Evolutionary conservation across 1,140 invertebrate genomes (phyloP).

Genomic region (Drosophila ohnishii): DNA sequence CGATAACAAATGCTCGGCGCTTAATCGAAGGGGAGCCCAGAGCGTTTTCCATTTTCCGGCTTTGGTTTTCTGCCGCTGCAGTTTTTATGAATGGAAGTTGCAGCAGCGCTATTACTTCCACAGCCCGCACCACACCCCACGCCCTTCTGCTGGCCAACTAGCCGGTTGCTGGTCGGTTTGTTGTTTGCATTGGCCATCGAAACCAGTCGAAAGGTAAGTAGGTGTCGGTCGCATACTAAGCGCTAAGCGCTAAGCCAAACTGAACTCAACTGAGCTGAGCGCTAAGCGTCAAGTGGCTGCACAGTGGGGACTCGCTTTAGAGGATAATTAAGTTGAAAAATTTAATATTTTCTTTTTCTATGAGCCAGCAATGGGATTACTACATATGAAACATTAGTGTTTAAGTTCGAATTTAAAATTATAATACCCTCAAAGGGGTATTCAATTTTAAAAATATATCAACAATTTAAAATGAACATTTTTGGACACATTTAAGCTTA

Average conservation of each 20-base stretch:
- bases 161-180: slow-evolving; percentile 20
- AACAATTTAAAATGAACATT: too few species aligned
- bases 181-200: slow-evolving; percentile 62
- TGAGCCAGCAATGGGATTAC: too few species aligned
- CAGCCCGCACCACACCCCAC: slow-evolving; percentile 30
- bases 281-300: slow-evolving; percentile 11
- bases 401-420: too few species aligned
- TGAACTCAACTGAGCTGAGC: slow-evolving; percentile 7
- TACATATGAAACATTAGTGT: too few species aligned
- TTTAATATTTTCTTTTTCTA: too few species aligned
- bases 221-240: slow-evolving; percentile 79
- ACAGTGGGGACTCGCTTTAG: not conserved
- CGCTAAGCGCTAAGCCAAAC: slow-evolving; percentile 12
- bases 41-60: slow-evolving; percentile 55
- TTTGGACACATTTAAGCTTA: too few species aligned
- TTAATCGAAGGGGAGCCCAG: slow-evolving; percentile 27
- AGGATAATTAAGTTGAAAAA: not conserved
- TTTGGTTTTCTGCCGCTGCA: slow-evolving; percentile 22
- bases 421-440: too few species aligned
- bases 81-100: slow-evolving; percentile 71
- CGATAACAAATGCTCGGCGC: slow-evolving; percentile 41
- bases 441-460: too few species aligned
- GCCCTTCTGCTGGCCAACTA: slow-evolving; percentile 13
- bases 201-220: slow-evolving; percentile 78
- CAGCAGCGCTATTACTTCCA: slow-evolving; percentile 19